Evolutionary conservation across 2,113 vertebrate species (phyloP), one percentile per base, ranked within the genome.

Genomic region (Charina bottae): DNA sequence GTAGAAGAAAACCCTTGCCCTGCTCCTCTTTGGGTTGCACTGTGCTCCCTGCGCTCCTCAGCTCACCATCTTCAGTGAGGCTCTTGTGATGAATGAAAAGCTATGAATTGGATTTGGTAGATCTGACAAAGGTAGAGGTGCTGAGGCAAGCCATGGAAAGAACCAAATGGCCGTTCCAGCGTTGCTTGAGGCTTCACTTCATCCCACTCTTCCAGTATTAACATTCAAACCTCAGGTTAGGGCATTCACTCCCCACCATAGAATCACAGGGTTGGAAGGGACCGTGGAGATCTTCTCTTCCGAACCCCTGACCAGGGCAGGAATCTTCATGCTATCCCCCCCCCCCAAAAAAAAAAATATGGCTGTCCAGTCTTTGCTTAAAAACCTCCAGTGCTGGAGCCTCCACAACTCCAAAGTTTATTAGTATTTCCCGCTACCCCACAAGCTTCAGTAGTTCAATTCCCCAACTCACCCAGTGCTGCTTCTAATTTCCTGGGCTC

Each of bases 151-250:
- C 68, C 19, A 58, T 4, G 23, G 33, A 8, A 64, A 62, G 33
- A 28, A 6, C 46, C 24, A 23, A 3, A 33, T 12, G 10, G 28
- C 4, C 19, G 9, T 53, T 59, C 42, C 87, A 24, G 37, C 42
- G 8, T 91, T 7, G 6, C 13, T 83, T 87, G 53, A 37, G 60
- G 15, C 23, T 55, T 62, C 28, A 3, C n/a, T 23, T 49, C 26
- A 1, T 86, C 46, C 26, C n/a, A 6, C 26, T 78, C 24, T 46
- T 59, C 54, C 91, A 89, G 86, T 92, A 37, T 92, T 92, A 64
- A 28, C 28, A 4, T 24, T 84, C 72, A 59, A 64, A 58, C 55
- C 58, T 92, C 56, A 62, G 23, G 26, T 21, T 15, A 64, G 56
- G 23, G 46, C n/a, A 7, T 64, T 85, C 0, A 12, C 28, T 64